Base-by-base conservation (phyloP, 2,888 invertebrate species). In the Drosophila multiciliata region DNA sequence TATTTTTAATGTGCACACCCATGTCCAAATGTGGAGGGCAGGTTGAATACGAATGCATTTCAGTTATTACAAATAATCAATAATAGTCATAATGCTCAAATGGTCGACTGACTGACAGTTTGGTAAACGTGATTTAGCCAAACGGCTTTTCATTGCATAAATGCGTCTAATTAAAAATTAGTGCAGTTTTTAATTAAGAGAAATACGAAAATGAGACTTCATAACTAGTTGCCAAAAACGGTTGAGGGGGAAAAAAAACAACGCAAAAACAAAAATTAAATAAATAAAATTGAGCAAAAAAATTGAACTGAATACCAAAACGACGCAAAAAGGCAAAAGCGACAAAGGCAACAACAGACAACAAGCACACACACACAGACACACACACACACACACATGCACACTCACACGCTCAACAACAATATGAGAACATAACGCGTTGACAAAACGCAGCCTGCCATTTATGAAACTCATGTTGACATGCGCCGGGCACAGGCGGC, bases 381-480 rank as follows among this genome's bases (percentile, higher is more conserved):
- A 26, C 17, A 6, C 63, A 68, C 50, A 68, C 33, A 33, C 49
- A 66, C 20, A 20, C 20, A 20, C 20, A 23, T 3, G 8, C 12
- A 12, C 45, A 45, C 23, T 2, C 9, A 9, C 40, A 23, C 50
- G 29, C 17, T 45, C 58, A 72, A 58, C 66, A 73, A 80, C 65
- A 78, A 67, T 48, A 64, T 57, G 78, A 83, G 83, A 86, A 84
- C 82, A 82, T 83, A 83, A 85, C 72, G 85, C 86, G 68, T 70
- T 79, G 83, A 79, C 87, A 87, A 87, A 87, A 85, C 82, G 78
- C 75, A 83, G 81, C 57, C 58, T 62, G 84, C 87, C 87, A 87
- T 87, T 87, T 87, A 83, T 83, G 87, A 82, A 89, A 89, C 85
- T 75, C 89, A 87, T 86, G 86, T 86, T 88, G 85, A 85, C 85